Evolutionary conservation across 2,113 vertebrate species (phyloP), one percentile per base, ranked within the genome.

Genomic region (Scytalopus superciliaris): DNA sequence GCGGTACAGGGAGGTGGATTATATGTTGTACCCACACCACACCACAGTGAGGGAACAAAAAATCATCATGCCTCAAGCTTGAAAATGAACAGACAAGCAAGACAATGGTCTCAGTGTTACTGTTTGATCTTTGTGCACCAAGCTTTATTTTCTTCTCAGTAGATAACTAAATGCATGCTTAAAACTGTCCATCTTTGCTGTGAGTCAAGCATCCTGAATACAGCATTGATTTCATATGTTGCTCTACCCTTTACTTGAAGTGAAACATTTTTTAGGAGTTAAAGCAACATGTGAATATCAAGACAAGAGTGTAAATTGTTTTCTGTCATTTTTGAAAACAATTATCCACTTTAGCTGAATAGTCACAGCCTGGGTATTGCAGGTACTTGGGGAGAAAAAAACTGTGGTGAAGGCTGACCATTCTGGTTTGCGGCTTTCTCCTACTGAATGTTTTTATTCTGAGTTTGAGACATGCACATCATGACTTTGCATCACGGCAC

Each of bases 201-300:
- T 68, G 21, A 76, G 57, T 66, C 22, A 52, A 18, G 23, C 30
- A 59, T 23, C 19, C 15, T 67, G 23, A 23, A 27, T 50, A 79
- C 59, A 47, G 19, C 53, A 52, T 49, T 0, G 0, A 13, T 30
- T 89, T 78, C 40, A 49, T 31, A n/a, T 6, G 7, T 50, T 40
- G 22, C 39, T 82, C 57, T 50, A 14, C 9, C 22, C 7, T 55
- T 75, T 68, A 42, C 19, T 37, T 63, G 8, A 79, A 56, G 8
- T 55, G 30, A 60, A 94, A 75, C 5, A 31, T 13, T 47, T 67
- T 84, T 85, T 28, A 37, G 57, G 75, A 72, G 44, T 56, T 52
- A 64, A 1, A 81, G 9, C 8, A 64, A 7, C 14, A 18, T 35
- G 27, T 5, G 68, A 28, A 87, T 85, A 74, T 31, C 15, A 39